Conservation (phyloP, 2,888 invertebrate species). For the Eupithecia abbreviata region DNA sequence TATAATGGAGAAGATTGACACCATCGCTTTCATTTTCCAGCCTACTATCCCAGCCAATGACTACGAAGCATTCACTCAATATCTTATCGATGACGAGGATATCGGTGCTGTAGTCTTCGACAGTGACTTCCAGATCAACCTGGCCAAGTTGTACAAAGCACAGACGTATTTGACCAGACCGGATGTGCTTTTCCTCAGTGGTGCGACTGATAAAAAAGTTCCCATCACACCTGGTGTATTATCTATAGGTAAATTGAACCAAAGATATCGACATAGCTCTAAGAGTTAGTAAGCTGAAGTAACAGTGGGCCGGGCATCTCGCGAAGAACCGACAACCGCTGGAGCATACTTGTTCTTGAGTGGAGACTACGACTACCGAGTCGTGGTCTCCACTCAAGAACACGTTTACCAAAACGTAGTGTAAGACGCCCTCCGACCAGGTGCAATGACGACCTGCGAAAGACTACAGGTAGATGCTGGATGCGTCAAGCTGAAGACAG, state of each 20-base stretch:
- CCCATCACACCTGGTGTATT: constrained; percentile 59
- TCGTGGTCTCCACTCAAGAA: no score
- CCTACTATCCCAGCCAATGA: constrained; percentile 53
- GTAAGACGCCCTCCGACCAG: no score
- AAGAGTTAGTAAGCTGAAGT: no score
- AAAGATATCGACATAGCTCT: no score
- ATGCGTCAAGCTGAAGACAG: no score
- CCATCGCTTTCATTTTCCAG: constrained; percentile 48
- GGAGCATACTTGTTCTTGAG: no score
- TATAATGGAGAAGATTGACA: not conserved
- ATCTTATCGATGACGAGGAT: constrained; percentile 67
- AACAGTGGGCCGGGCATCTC: no score
- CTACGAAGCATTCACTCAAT: constrained; percentile 60
- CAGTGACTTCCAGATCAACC: constrained; percentile 77
- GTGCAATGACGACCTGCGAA: no score
- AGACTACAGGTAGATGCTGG: no score
- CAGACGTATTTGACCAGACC: constrained; percentile 73
- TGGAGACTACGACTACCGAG: no score
- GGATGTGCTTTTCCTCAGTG: constrained; percentile 80
- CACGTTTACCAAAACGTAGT: no score
- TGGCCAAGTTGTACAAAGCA: constrained; percentile 79
- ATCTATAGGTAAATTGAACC: constrained; percentile 64
- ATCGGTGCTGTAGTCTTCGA: constrained; percentile 85
- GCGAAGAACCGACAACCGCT: no score
- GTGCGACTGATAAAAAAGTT: constrained; percentile 75